A percentile compares a stretch with the other conserved stretches of the same genome.
These are phyloP conservation scores for Aldabrachelys gigantea DNA, from an alignment of 2,113 vertebrate species.

Conservation along the genomic window DNA sequence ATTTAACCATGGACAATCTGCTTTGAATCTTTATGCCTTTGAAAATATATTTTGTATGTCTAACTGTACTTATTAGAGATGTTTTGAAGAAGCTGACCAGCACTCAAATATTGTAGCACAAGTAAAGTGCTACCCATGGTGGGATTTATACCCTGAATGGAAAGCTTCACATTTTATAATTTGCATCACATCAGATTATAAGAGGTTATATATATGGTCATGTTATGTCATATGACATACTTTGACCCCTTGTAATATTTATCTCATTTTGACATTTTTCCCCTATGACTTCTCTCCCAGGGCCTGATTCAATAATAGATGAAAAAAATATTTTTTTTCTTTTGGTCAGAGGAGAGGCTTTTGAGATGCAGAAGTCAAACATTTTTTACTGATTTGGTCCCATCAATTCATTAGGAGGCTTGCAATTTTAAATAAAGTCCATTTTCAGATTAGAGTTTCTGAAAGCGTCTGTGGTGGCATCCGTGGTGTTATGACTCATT, in stretches of 20 bases:
- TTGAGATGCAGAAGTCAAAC: background rate
- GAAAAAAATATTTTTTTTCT: background rate
- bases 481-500: background rate
- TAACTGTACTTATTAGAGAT: background rate
- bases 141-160: background rate
- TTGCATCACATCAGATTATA: background rate
- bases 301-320: background rate
- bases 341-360: background rate
- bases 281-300: background rate
- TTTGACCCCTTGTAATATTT: accelerated
- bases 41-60: background rate
- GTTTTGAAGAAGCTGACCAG: background rate
- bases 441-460: background rate
- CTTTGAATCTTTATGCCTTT: background rate
- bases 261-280: background rate
- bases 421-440: background rate
- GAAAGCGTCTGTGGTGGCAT: background rate
- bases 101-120: background rate
- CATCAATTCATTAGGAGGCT: background rate
- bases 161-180: background rate
- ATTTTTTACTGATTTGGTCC: background rate
- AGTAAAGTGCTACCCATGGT: background rate
- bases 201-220: background rate
- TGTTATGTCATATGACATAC: accelerated
- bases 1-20: background rate